These are phyloP conservation scores for Lycopodina hypogea DNA, from an alignment of 37 sponge, comb jelly and placozoan genomes.

Conservation along the genomic window DNA sequence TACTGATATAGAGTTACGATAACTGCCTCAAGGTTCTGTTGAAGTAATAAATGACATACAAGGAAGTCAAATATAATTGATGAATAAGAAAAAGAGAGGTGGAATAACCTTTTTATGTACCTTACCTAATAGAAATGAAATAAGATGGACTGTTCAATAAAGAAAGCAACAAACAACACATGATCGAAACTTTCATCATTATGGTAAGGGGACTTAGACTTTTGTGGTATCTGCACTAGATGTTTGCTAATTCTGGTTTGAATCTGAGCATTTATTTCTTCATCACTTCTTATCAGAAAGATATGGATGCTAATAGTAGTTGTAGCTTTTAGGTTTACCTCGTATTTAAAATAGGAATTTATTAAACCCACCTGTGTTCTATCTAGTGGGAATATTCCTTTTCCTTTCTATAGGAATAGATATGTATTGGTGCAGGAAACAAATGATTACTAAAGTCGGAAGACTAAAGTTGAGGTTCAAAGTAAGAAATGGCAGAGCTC, in stretches of 20 bases:
- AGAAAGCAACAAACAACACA: too few species aligned
- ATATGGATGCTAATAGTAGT: not conserved
- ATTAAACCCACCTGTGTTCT: not conserved
- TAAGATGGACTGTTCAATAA: too few species aligned
- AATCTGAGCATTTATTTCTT: slow-evolving; percentile 84
- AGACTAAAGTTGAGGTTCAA: slow-evolving; percentile 85
- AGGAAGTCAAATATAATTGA: too few species aligned
- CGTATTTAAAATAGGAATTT: not conserved
- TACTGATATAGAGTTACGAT: too few species aligned
- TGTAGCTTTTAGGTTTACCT: too few species aligned
- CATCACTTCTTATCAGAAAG: slow-evolving; percentile 92
- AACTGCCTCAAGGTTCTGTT: too few species aligned
- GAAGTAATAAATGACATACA: too few species aligned
- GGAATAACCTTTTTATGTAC: too few species aligned
- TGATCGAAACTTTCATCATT: too few species aligned
- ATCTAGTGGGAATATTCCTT: not conserved
- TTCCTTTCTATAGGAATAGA: slow-evolving; percentile 54
- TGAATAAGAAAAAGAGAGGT: too few species aligned
- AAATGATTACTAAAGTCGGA: slow-evolving; percentile 88
- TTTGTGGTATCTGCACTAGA: slow-evolving; percentile 15
- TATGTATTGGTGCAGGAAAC: slow-evolving; percentile 93
- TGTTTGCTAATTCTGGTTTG: slow-evolving; percentile 80
- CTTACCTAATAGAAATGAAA: too few species aligned
- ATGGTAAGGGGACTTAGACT: too few species aligned
- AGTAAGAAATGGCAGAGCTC: slow-evolving; percentile 76